These are phyloP conservation scores for Phylloscopus whistleri DNA, from an alignment of 2,113 vertebrate species.

Conservation along the genomic window DNA sequence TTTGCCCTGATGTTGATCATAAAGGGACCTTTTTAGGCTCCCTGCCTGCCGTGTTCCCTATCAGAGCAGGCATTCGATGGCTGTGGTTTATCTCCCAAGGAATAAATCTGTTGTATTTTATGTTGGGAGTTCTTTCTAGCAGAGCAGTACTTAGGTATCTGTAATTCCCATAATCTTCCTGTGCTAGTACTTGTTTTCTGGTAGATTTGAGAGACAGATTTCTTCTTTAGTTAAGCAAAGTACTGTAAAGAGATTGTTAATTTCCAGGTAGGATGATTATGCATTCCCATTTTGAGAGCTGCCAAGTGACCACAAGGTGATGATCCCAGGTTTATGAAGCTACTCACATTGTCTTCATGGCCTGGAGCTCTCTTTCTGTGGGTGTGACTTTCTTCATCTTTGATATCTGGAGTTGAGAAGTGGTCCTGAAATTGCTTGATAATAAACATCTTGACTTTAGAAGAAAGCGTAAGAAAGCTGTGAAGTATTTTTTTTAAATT, in stretches of 20 bases:
- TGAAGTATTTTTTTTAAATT: background rate
- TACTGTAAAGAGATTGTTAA: background rate
- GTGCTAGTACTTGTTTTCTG: background rate
- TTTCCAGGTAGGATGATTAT: background rate
- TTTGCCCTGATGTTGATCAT: background rate
- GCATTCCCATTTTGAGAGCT: background rate
- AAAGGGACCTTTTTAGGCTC: background rate
- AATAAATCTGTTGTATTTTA: background rate
- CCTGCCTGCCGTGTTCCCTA: accelerated
- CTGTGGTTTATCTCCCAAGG: background rate
- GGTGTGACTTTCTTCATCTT: background rate
- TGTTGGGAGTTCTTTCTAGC: background rate
- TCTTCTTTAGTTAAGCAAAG: background rate
- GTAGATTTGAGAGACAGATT: background rate
- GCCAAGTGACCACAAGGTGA: background rate
- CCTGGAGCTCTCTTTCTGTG: background rate
- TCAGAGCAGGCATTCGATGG: background rate
- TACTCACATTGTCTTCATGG: background rate
- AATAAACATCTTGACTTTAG: background rate
- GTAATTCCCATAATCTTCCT: background rate
- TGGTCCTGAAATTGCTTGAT: background rate
- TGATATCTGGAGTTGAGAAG: background rate
- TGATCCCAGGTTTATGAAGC: background rate
- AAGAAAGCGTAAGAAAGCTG: background rate
- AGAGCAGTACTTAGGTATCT: background rate